Conservation (phyloP, 1,140 invertebrate genomes). For the Sesamia nonagrioides region DNA sequence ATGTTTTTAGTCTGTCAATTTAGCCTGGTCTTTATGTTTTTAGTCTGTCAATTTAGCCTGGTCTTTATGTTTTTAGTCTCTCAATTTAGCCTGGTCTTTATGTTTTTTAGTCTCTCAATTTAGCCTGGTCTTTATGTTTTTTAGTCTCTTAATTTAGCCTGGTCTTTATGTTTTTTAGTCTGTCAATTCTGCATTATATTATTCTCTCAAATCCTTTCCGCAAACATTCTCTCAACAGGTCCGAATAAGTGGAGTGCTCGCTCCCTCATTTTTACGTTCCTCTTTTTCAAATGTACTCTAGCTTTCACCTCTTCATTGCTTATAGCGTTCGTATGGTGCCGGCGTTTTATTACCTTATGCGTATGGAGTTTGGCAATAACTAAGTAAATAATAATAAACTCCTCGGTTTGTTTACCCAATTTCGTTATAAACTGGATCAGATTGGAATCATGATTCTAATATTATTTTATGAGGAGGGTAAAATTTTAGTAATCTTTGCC, state of each 20-base stretch:
- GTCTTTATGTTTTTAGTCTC: too few relatives aligned
- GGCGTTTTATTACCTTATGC: conserved; percentile 37
- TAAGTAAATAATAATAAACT: conserved; percentile 38
- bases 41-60: not conserved
- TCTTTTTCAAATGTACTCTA: conserved; percentile 41
- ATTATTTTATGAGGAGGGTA: conserved; percentile 18
- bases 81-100: too few relatives aligned
- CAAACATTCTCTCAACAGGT: conserved; percentile 2
- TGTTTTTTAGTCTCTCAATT: not conserved
- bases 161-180: too few relatives aligned
- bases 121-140: too few relatives aligned
- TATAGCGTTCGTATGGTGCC: conserved; percentile 37
- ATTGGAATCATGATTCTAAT: conserved; percentile 17
- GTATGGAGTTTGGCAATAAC: conserved; percentile 23
- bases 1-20: too few relatives aligned
- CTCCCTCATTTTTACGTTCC: conserved; percentile 26
- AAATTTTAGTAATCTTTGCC: conserved; percentile 2
- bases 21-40: too few relatives aligned
- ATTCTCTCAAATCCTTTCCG: conserved; percentile 2
- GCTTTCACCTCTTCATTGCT: conserved; percentile 44
- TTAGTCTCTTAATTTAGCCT: too few relatives aligned
- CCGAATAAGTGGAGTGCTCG: not conserved
- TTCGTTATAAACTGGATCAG: conserved; percentile 26
- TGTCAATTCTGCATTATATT: not conserved
- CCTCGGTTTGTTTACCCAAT: conserved; percentile 28